Evolutionary conservation across 92 coral and sea anemone genomes (phyloP), one percentile per base, ranked within the genome.

Genomic region (Heteractis magnifica): DNA sequence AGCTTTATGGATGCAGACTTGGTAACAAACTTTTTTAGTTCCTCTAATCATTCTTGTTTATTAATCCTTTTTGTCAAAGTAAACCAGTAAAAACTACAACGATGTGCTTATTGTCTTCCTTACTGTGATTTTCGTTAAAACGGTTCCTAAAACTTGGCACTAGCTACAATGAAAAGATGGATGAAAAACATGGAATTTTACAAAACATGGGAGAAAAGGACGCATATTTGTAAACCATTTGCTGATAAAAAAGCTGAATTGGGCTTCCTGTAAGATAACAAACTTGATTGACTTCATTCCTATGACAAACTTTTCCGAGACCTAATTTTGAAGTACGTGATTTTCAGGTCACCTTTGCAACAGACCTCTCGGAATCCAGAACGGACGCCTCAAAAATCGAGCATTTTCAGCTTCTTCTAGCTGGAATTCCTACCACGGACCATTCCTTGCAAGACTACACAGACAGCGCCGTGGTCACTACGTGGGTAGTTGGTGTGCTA

Each of bases 1-100:
- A 95, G 86, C 77, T 95, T 26, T 95, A 91, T 51, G 98, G 98
- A 44, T 95, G 98, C 53, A 91, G 97, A 77, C 87, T 91, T 23
- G 92, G 98, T 95, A 81, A 89, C 95, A 44, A 10, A 55, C 23
- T 62, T 18, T 5, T 18, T 10, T 5, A 4, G 12, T 34, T 34
- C 44, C 44, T 34, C 44, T 34, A 1, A 34, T 34, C 44, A 34
- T 34, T 34, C 1, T 34, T 0, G 1, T 34, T 2, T 2, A 34
- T 34, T 34, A 34, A 34, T 34, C 44, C 44, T 34, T 34, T 34
- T 26, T 26, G 26, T 26, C 26, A 26, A 26, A 26, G 1, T 26
- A 26, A 26, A 26, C 26, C 0, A 26, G 26, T 26, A 26, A 26
- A 26, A 26, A 26, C 26, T 26, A 26, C 26, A 26, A 26, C 26